A percentile compares a stretch with the other conserved stretches of the same genome.
Conservation (phyloP, 2,888 invertebrate genomes). For the Drosophila borealis region DNA sequence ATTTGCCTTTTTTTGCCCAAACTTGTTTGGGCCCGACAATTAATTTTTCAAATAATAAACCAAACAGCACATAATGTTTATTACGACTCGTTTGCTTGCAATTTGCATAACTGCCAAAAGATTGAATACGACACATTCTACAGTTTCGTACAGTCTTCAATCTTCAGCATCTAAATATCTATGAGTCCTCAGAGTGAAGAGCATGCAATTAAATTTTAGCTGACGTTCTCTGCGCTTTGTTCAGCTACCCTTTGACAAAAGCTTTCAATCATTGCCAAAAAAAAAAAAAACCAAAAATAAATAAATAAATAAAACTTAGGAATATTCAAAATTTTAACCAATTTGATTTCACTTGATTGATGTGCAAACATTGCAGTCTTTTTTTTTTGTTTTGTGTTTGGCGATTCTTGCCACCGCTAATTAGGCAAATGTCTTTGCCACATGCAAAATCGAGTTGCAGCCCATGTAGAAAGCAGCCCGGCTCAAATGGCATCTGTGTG, state of each 20-base stretch:
- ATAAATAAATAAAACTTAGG: slow-evolving; percentile 6
- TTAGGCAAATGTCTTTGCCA: slow-evolving; percentile 46
- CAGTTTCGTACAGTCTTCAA: slow-evolving; percentile 5
- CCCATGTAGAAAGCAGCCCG: slow-evolving; percentile 50
- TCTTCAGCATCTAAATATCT: slow-evolving; percentile 10
- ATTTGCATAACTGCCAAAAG: slow-evolving; percentile 65
- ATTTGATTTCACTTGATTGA: slow-evolving; percentile 71
- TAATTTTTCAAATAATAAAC: slow-evolving; percentile 67
- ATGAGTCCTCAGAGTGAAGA: slow-evolving; percentile 46
- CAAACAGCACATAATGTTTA: slow-evolving; percentile 65
- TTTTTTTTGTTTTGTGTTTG: slow-evolving; percentile 6
- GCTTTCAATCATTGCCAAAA: slow-evolving; percentile 69
- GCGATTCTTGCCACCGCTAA: slow-evolving; percentile 40
- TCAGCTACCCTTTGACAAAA: slow-evolving; percentile 36
- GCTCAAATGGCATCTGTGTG: slow-evolving; percentile 74
- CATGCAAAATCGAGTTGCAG: slow-evolving; percentile 30
- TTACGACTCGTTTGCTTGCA: slow-evolving; percentile 63
- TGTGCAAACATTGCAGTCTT: slow-evolving; percentile 62
- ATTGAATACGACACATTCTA: slow-evolving; percentile 26
- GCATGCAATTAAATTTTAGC: slow-evolving; percentile 65
- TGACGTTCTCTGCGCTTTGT: slow-evolving; percentile 54
- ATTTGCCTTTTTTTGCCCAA: slow-evolving; percentile 33
- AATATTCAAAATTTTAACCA: slow-evolving; percentile 41
- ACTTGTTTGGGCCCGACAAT: slow-evolving; percentile 64
- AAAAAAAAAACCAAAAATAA: neutral